A percentile compares a stretch with the other conserved stretches of the same genome.
Conservation (phyloP, 1,140 invertebrate genomes). For the Thalassaphorura encarpata region DNA sequence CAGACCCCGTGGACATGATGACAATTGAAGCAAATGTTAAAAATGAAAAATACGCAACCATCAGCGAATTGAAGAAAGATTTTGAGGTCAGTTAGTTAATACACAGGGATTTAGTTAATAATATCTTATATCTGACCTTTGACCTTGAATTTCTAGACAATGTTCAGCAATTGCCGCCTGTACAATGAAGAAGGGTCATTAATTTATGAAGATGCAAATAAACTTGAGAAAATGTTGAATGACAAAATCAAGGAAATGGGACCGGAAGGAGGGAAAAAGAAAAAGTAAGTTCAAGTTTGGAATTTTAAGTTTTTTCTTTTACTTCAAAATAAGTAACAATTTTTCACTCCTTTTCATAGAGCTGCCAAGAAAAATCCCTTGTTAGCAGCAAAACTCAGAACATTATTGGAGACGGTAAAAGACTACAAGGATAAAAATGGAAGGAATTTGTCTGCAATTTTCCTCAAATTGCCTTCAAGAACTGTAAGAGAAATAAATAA, state of each 20-base stretch:
- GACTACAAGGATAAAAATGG: constrained; percentile 83
- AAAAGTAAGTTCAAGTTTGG: constrained; percentile 29
- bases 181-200: constrained; percentile 93
- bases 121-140: background rate
- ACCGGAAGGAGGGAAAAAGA: constrained; percentile 34
- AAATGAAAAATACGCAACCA: constrained; percentile 51
- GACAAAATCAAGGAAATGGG: constrained; percentile 71
- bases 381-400: constrained; percentile 60
- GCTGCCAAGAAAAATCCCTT: constrained; percentile 28
- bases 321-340: background rate
- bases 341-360: constrained; percentile 23
- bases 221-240: constrained; percentile 71
- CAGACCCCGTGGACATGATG: constrained; percentile 88
- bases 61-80: constrained; percentile 56
- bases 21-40: constrained; percentile 75
- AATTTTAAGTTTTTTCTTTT: constrained; percentile 11
- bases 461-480: constrained; percentile 90
- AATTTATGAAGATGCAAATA: constrained; percentile 88
- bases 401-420: constrained; percentile 78
- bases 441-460: constrained; percentile 76
- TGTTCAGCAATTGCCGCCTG: constrained; percentile 91
- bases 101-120: background rate
- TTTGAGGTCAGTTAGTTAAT: constrained; percentile 45
- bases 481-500: constrained; percentile 44
- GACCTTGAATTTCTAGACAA: constrained; percentile 65